Evolutionary conservation across 2,888 invertebrate species (phyloP), one percentile per base, ranked within the genome.

Genomic region (Endomychus coccineus): DNA sequence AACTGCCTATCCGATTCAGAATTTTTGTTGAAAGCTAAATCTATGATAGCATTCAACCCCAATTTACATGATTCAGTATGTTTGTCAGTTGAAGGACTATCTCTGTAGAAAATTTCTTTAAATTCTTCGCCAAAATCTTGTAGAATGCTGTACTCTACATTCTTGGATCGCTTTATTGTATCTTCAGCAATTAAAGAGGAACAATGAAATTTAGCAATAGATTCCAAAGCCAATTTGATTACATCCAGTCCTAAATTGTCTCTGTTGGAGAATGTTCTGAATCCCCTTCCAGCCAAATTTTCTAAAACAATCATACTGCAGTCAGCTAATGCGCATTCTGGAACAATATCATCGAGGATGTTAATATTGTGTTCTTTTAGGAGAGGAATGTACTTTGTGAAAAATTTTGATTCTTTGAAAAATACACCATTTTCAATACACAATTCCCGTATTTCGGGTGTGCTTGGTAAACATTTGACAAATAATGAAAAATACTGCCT

Each of bases 391-490:
- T 72, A 52, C 38, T 66, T 49, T 16, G 57, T 54, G 42, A 69
- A 74, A 21, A 74, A 66, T 1, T 47, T 46, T 2, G 64, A 61
- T 51, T 75, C 75, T 25, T 73, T 70, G 15, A 61, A 55, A 42
- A 72, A 73, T 0, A 70, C 69, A 0, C 68, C 66, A 37, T 67
- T 66, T 21, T 64, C 56, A 17, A 64, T 59, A 1, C 71, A 45
- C 40, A 71, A 71, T 6, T 65, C 68, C 47, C 71, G 71, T 49
- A 70, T 70, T 5, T 61, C 54, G 29, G 74, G 64, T 9, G 67
- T 67, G 37, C 61, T 62, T 0, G 80, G 79, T 34, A 77, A 60
- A 4, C 71, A 67, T 56, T 81, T 81, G 0, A 77, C 61, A 50
- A 81, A 81, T 41, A 75, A 72, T 12, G 54, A 55, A 1, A 64